Percentiles rank a stretch among this genome's conserved stretches.
Evolutionary conservation across 2,113 vertebrate genomes (phyloP).

Genomic region (Calidris pugnax): DNA sequence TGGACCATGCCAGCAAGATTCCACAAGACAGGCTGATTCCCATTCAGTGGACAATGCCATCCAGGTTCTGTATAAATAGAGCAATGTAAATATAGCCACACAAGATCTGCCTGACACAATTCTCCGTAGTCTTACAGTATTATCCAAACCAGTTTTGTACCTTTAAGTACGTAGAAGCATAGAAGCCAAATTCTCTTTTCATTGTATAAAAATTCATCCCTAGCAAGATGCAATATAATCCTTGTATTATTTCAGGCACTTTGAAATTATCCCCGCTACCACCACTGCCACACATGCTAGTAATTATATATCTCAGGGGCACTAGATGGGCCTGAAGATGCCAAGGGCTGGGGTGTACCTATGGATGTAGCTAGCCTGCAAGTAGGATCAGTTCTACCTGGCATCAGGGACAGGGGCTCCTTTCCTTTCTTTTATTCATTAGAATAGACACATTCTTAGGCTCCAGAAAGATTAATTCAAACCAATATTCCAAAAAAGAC

Average conservation of each 20-base stretch:
- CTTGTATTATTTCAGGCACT: background rate
- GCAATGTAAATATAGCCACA: background rate
- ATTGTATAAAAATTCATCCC: background rate
- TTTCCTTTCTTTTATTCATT: background rate
- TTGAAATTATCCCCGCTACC: background rate
- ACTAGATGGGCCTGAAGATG: background rate
- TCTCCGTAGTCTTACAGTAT: background rate
- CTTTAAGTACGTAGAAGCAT: background rate
- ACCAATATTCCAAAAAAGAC: background rate
- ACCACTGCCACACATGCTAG: background rate
- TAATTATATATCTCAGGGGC: background rate
- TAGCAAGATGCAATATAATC: background rate
- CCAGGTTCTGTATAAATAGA: background rate
- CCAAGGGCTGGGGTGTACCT: fast-evolving
- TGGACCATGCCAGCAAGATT: background rate
- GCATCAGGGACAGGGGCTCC: fast-evolving
- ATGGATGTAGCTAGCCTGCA: background rate
- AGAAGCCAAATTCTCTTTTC: background rate
- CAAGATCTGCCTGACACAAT: background rate
- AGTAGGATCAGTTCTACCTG: background rate
- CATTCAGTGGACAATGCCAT: background rate
- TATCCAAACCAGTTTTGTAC: background rate
- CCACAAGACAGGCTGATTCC: background rate
- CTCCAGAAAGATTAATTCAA: background rate
- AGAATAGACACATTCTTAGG: background rate